phyloP scores from a whole-genome alignment of 2,113 vertebrate genomes.

The Saguinus midas region DNA sequence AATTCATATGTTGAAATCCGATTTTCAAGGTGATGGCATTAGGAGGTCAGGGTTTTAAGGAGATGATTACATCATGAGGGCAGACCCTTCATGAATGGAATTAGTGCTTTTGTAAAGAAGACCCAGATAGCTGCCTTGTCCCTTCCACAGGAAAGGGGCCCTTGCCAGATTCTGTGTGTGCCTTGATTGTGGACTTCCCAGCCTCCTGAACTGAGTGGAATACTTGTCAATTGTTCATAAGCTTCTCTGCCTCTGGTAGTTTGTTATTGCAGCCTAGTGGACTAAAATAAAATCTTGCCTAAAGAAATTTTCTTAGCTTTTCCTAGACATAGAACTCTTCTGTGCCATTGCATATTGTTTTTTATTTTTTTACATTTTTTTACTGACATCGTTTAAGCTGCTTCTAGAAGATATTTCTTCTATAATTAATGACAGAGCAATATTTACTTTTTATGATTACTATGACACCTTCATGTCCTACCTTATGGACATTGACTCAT shows the following conservation, averaged over 20 bases:
- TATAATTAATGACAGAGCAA: neutral
- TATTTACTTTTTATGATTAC: neutral
- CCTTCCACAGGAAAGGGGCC: neutral
- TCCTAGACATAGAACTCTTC: neutral
- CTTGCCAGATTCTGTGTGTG: neutral
- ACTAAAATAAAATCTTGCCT: neutral
- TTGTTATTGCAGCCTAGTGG: neutral
- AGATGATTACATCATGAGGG: no score
- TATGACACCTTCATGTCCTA: neutral
- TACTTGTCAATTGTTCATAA: neutral
- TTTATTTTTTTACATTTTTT: neutral
- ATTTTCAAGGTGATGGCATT: neutral
- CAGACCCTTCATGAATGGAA: neutral
- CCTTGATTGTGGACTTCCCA: neutral
- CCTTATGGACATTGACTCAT: neutral
- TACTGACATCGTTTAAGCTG: neutral
- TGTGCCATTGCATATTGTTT: neutral
- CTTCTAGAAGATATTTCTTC: neutral
- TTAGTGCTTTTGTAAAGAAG: no score
- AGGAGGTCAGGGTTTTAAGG: no score
- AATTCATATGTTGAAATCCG: neutral
- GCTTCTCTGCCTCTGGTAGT: neutral
- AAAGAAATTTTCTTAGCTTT: neutral
- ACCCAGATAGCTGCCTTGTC: neutral
- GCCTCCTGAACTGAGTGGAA: neutral